Percentiles rank a stretch among this genome's conserved stretches.
Conservation (phyloP, 2,797 vertebrate genomes). For the Sebastes steindachneri region DNA sequence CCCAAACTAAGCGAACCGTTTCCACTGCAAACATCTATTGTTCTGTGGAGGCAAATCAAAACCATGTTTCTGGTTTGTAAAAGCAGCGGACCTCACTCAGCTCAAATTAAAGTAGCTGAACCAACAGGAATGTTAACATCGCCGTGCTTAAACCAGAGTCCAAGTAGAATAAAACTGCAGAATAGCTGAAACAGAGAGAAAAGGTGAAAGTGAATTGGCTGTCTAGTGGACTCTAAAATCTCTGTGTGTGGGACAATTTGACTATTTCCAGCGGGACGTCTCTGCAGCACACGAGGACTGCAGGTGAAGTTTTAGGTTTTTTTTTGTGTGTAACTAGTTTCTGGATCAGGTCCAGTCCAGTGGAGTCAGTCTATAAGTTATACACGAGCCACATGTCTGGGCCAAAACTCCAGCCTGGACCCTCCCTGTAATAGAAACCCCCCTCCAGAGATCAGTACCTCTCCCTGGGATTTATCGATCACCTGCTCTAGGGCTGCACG, state of each 20-base stretch:
- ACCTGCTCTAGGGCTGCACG: slow-evolving; percentile 6
- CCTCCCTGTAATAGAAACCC: slow-evolving; percentile 9
- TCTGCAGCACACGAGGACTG: not conserved
- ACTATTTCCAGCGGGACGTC: slow-evolving; percentile 18
- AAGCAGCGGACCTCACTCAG: slow-evolving; percentile 1
- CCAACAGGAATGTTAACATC: slow-evolving; percentile 13
- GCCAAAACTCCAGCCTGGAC: slow-evolving; percentile 37
- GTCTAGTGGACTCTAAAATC: slow-evolving; percentile 12
- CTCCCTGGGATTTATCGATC: slow-evolving; percentile 45
- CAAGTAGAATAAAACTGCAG: slow-evolving; percentile 8
- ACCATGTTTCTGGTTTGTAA: slow-evolving; percentile 26
- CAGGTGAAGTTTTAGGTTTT: not conserved
- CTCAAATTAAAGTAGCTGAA: slow-evolving; percentile 37
- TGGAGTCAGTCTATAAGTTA: slow-evolving; percentile 37
- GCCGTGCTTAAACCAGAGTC: not conserved
- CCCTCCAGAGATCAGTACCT: slow-evolving; percentile 20
- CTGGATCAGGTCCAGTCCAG: slow-evolving; percentile 41
- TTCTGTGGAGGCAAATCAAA: slow-evolving; percentile 39
- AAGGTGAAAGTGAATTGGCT: not conserved
- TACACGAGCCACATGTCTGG: slow-evolving; percentile 44
- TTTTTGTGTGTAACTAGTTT: not conserved
- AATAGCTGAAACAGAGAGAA: not conserved
- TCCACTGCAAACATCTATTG: slow-evolving; percentile 19
- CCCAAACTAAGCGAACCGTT: not conserved
- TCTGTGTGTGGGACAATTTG: slow-evolving; percentile 5